Evolutionary conservation across 2,888 invertebrate species (phyloP), one percentile per base, ranked within the genome.

Genomic region (Cremastobaeus sp.): DNA sequence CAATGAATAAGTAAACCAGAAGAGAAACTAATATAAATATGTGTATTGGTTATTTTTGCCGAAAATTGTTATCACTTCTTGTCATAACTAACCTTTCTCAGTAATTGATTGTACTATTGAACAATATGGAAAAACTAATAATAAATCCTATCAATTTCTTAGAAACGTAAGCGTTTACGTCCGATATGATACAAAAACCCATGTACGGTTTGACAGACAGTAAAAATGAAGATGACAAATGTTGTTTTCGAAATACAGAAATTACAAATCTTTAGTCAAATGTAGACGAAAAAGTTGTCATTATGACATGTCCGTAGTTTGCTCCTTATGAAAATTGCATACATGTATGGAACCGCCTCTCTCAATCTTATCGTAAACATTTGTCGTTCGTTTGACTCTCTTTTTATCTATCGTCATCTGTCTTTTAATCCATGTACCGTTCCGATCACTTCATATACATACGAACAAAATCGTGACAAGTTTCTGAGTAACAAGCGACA

Each of bases 401-500:
- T 35, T 14, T 60, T 12, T 30, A 12, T 45, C 6, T 11, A 1
- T 37, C 25, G 9, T n/a, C 45, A 1, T 43, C 32, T n/a, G n/a
- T n/a, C n/a, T n/a, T 41, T 50, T 21, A 34, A 20, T 50, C 15
- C 54, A 45, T 32, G n/a, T 41, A 28, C 59, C 32, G 43, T 54
- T 59, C 28, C 55, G 21, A 34, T n/a, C 25, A 50, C 28, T 39
- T 43, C 25, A 59, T 21, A 20, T 64, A 71, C 64, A 30, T 57
- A 71, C 71, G 64, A 54, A 62, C 62, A 45, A 17, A 60, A 60
- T 45, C 57, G 68, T 68, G 73, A 73, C 73, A 34, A 64, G 50
- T 65, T 50, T 71, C 52, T 14, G 32, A 66, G 52, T 47, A 52
- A 68, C 47, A 64, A 64, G 35, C 47, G 52, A 35, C 55, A 60